Conservation (phyloP, 2,113 vertebrate genomes). For the Anolis sagrei region DNA sequence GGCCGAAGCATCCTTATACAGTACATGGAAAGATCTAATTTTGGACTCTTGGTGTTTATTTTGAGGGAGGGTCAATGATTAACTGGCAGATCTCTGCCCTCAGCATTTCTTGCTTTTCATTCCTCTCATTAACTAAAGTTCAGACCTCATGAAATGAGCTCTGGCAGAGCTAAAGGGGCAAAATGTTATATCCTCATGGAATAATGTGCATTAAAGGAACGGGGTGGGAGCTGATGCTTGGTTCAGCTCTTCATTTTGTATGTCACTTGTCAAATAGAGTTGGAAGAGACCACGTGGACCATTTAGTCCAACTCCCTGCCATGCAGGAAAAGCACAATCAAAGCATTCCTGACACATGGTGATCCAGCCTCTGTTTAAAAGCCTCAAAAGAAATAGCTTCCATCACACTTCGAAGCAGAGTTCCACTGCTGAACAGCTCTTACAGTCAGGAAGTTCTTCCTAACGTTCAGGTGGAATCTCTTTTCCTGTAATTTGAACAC, state of each 20-base stretch:
- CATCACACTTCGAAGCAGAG: too few relatives aligned
- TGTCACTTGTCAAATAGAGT: background rate
- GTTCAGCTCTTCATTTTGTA: slow-evolving; percentile 2
- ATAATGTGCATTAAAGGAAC: background rate
- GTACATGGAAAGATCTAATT: background rate
- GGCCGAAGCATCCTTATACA: background rate
- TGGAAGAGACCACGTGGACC: background rate
- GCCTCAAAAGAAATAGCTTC: too few relatives aligned
- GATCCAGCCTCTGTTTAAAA: too few relatives aligned
- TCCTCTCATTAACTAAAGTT: slow-evolving; percentile 37
- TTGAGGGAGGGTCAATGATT: background rate
- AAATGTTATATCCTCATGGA: slow-evolving; percentile 24
- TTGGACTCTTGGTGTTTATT: background rate
- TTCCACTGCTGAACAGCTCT: too few relatives aligned
- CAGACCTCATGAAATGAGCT: slow-evolving; percentile 17
- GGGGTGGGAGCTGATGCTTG: background rate
- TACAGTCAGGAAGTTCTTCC: too few relatives aligned
- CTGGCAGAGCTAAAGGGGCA: slow-evolving; percentile 17
- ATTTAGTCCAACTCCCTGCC: too few relatives aligned
- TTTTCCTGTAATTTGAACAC: too few relatives aligned
- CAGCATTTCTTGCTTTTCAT: background rate
- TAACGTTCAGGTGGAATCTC: too few relatives aligned
- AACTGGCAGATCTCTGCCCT: background rate
- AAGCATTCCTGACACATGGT: too few relatives aligned
- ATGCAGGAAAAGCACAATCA: too few relatives aligned